phyloP scores from a whole-genome alignment of 2,797 vertebrate genomes.

The Galaxias olidus region DNA sequence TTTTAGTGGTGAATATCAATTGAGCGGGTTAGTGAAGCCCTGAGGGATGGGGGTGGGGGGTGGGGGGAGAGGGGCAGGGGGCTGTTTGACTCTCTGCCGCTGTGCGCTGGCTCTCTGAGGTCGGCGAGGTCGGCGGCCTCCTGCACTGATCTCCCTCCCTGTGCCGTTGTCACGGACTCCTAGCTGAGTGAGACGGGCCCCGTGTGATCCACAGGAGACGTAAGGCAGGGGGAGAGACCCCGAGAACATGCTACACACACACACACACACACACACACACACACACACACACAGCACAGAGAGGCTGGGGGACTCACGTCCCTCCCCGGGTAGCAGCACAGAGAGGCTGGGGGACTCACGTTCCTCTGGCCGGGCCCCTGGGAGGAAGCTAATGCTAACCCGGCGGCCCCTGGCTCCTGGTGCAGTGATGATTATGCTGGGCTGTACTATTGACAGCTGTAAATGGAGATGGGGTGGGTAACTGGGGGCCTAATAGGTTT shows the following conservation, averaged over 20 bases:
- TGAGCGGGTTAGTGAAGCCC: conserved; percentile 46
- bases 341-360: conserved; percentile 57
- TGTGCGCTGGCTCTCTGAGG: not conserved
- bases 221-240: not conserved
- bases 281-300: too few relatives aligned
- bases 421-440: conserved; percentile 63
- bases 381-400: conserved; percentile 52
- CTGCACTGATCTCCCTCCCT: conserved; percentile 51
- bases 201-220: not conserved
- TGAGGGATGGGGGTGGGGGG: conserved; percentile 35
- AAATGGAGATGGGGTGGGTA: conserved; percentile 63
- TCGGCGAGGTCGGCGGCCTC: not conserved
- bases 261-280: too few relatives aligned
- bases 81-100: not conserved
- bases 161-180: conserved; percentile 25
- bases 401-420: conserved; percentile 43
- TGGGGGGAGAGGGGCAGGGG: not conserved
- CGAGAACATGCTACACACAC: not conserved
- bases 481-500: conserved; percentile 58
- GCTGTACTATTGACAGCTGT: conserved; percentile 69
- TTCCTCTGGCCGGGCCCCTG: conserved; percentile 44
- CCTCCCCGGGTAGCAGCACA: conserved; percentile 33
- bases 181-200: not conserved
- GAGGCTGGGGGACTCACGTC: not conserved
- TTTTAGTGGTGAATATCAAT: conserved; percentile 42